A percentile compares a stretch with the other conserved stretches of the same genome.
phyloP scores from a whole-genome alignment of 2,888 invertebrate genomes.

The Heliconius sara region DNA sequence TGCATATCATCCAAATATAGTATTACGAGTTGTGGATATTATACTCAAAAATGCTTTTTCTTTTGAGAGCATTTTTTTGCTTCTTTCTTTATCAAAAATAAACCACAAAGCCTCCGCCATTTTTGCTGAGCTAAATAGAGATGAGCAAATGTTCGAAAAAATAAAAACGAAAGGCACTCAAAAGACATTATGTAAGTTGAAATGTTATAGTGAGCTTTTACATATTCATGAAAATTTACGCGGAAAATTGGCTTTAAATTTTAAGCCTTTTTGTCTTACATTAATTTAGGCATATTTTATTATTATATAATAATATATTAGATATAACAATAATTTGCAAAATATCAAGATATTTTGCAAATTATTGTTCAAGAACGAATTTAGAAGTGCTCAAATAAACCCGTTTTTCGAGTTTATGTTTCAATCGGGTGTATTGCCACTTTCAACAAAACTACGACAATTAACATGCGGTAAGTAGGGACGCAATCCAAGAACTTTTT shows the following conservation, averaged over 20 bases:
- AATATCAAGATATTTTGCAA: background rate
- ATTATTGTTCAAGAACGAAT: too few relatives aligned
- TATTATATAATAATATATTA: too few relatives aligned
- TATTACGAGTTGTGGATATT: background rate
- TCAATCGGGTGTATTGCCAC: background rate
- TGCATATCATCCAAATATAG: background rate
- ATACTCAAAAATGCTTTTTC: slow-evolving; percentile 3
- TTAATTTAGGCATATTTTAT: too few relatives aligned
- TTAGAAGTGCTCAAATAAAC: background rate
- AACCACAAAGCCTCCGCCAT: slow-evolving; percentile 10
- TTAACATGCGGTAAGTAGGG: background rate
- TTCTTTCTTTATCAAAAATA: slow-evolving; percentile 5
- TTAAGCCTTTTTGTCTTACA: background rate
- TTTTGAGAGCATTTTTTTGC: slow-evolving; percentile 14
- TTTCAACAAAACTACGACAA: background rate
- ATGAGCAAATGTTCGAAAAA: slow-evolving; percentile 3
- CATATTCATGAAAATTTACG: background rate
- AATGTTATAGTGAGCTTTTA: slow-evolving; percentile 9
- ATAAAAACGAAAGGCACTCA: background rate
- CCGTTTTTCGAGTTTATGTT: background rate
- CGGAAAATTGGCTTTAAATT: background rate
- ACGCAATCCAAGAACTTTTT: background rate
- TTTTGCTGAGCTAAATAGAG: slow-evolving; percentile 6
- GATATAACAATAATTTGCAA: background rate
- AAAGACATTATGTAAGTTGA: background rate